Base-by-base conservation (phyloP, 2,113 vertebrate genomes). In the Cebidichthys violaceus region DNA sequence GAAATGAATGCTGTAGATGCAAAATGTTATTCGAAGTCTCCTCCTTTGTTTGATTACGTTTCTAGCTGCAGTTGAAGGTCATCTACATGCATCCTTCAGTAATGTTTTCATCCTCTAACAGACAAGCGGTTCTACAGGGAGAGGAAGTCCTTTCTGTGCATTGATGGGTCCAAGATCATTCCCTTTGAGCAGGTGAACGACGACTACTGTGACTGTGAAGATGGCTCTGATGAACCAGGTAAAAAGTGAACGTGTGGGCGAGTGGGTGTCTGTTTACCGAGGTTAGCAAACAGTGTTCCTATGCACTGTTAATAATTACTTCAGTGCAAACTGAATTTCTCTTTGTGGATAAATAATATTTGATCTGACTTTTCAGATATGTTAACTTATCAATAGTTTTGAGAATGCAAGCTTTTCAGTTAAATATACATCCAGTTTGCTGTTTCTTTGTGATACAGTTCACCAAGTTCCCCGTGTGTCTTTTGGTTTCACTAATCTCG, bases 171-270 rank as follows among this genome's bases (percentile, higher is more conserved):
- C 1, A 93, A 92, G 70, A 82, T 95, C 33, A 93, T 95, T 62
- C 94, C 93, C 0, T 95, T 93, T 62, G 92, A 93, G 61, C 90
- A 94, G 70, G 96, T 97, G 79, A 97, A 97, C 3, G 96, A 97
- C 20, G 96, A 97, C 85, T 97, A 97, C 90, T 97, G 97, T 29
- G 96, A 97, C 92, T 97, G 97, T 85, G 92, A 88, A 4, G 97
- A 97, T 66, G 97, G 96, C 54, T 96, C 96, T 0, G 97, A 97
- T 59, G 97, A 97, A 92, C 97, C 97, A 67, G 97, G 97, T 97
- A 85, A 76, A 73, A 43, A 33, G 15, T 57, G 1, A 20, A 55
- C 3, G 4, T 4, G 2, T 3, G 0, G 9, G 15, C 6, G 1
- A 65, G 29, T 35, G 10, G 9, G 22, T 47, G 9, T 67, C 22